Conservation (phyloP, 2,113 vertebrate genomes). For the Zosterops borbonicus region DNA sequence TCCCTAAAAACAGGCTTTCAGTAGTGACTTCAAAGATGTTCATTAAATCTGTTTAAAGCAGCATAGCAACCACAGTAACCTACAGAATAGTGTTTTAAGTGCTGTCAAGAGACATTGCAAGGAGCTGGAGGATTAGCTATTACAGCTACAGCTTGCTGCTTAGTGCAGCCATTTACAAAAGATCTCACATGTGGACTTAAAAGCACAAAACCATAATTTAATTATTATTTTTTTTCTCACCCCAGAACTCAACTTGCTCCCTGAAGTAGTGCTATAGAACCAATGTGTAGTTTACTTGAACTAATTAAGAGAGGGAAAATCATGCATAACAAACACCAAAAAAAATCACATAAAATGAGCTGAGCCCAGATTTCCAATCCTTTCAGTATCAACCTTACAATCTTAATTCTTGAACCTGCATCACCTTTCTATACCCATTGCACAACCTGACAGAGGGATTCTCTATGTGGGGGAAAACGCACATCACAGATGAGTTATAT, state of each 20-base stretch:
- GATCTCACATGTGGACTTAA: background rate
- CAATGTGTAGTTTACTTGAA: background rate
- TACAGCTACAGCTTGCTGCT: background rate
- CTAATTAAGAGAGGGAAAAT: background rate
- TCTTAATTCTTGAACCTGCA: background rate
- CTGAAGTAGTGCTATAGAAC: background rate
- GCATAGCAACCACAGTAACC: slow-evolving; percentile 22
- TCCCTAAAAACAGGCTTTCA: slow-evolving; percentile 3
- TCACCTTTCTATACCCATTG: background rate
- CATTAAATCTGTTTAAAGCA: slow-evolving; percentile 40
- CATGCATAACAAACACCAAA: background rate
- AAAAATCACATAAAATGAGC: background rate
- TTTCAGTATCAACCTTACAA: background rate
- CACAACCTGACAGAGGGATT: background rate
- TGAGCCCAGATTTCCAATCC: background rate
- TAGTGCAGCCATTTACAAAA: background rate
- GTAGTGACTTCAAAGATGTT: slow-evolving; percentile 14
- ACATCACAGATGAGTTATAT: background rate
- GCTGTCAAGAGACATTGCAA: slow-evolving; percentile 17
- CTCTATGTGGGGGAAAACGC: background rate
- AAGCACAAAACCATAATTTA: background rate
- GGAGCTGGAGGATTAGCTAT: background rate
- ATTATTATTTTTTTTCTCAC: background rate
- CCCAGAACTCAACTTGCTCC: background rate
- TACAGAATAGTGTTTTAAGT: slow-evolving; percentile 5